A percentile compares a stretch with the other conserved stretches of the same genome.
Conservation (phyloP, 2,113 vertebrate genomes). For the Cynoglossus semilaevis region DNA sequence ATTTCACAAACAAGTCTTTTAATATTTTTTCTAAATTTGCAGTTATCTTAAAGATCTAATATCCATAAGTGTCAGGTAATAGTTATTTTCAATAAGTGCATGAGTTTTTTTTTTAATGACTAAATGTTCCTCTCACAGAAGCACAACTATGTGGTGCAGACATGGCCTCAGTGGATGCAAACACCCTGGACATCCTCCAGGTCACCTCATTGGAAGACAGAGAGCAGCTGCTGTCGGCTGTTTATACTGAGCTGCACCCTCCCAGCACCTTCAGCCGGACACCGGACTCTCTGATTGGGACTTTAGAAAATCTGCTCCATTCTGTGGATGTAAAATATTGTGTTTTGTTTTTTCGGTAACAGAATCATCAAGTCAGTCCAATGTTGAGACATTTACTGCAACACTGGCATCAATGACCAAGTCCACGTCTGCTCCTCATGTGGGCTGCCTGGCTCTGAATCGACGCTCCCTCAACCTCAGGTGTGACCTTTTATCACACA, state of each 20-base stretch:
- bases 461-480: constrained; percentile 54
- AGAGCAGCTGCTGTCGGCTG: constrained; percentile 72
- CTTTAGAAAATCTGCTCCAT: too few relatives aligned
- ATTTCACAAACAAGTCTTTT: too few relatives aligned
- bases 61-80: too few relatives aligned
- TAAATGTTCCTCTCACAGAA: constrained; percentile 54
- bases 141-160: constrained; percentile 72
- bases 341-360: background rate
- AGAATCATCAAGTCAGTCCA: constrained; percentile 46
- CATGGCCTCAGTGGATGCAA: constrained; percentile 67
- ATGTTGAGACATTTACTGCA: constrained; percentile 57
- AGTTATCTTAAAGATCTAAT: too few relatives aligned
- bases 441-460: constrained; percentile 50
- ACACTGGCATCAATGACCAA: constrained; percentile 55
- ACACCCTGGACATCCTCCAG: constrained; percentile 67
- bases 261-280: constrained; percentile 50
- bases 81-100: too few relatives aligned
- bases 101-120: too few relatives aligned
- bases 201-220: constrained; percentile 66
- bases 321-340: background rate
- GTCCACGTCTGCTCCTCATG: constrained; percentile 55
- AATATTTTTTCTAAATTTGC: too few relatives aligned
- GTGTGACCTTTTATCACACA: constrained; percentile 23
- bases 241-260: constrained; percentile 74
- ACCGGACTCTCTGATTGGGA: constrained; percentile 61